These are phyloP conservation scores for Morinoia aosen DNA, from an alignment of 2,888 invertebrate species.

Conservation along the genomic window DNA sequence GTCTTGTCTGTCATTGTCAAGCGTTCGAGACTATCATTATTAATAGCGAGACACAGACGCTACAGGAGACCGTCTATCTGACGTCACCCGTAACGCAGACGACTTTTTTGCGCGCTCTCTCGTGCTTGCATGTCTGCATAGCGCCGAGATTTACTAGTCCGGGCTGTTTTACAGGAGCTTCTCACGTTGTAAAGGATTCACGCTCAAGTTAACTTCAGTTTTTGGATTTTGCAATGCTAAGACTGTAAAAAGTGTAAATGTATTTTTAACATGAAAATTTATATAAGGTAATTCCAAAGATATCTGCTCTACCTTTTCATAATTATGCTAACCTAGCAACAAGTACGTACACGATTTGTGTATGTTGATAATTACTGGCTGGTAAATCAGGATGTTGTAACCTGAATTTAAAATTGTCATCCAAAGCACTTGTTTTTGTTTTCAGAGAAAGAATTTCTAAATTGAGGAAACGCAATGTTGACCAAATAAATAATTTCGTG, in stretches of 20 bases:
- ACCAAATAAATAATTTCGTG: no score
- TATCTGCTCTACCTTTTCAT: neutral
- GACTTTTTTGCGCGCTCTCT: neutral
- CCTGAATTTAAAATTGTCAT: neutral
- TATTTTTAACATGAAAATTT: neutral
- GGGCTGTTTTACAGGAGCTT: neutral
- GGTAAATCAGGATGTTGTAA: no score
- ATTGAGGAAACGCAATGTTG: no score
- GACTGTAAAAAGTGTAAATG: neutral
- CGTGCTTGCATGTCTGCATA: conserved; percentile 12
- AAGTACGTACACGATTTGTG: neutral
- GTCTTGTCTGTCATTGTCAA: conserved; percentile 17
- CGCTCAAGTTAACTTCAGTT: neutral
- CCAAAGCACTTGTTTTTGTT: neutral
- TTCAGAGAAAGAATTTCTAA: no score
- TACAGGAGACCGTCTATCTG: conserved; percentile 5
- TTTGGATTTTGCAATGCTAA: neutral
- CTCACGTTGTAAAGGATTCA: neutral
- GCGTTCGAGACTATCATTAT: conserved; percentile 19
- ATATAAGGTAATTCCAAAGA: neutral
- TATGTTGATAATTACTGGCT: neutral
- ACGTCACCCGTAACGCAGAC: conserved; percentile 20
- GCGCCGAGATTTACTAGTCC: neutral
- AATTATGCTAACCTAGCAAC: no score
- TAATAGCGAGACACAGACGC: conserved; percentile 20